A percentile compares a stretch with the other conserved stretches of the same genome.
These are phyloP conservation scores for Dynastes tityus DNA, from an alignment of 2,888 invertebrate species.

Conservation along the genomic window DNA sequence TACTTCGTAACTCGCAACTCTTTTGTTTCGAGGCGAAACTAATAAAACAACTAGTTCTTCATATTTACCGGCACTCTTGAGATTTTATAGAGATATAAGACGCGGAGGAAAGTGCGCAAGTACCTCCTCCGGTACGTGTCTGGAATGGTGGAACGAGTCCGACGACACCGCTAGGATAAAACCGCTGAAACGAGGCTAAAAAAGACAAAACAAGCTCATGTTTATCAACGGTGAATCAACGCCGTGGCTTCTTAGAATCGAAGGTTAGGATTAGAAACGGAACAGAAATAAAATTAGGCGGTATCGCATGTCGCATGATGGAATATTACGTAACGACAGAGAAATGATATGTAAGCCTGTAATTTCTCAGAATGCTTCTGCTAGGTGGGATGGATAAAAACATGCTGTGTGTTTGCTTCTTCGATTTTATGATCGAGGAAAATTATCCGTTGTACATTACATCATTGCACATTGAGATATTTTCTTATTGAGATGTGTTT, in stretches of 20 bases:
- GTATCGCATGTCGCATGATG: background rate
- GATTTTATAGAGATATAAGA: conserved; percentile 29
- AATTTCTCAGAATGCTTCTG: background rate
- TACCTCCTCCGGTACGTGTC: conserved; percentile 15
- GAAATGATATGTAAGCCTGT: background rate
- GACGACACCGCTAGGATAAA: conserved; percentile 7
- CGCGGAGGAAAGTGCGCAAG: background rate
- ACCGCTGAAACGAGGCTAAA: background rate
- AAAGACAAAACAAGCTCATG: background rate
- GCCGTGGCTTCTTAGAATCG: background rate
- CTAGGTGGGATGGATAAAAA: no score
- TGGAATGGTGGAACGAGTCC: conserved; percentile 13
- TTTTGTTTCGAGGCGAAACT: conserved; percentile 18
- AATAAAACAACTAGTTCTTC: conserved; percentile 36
- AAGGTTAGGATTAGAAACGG: background rate
- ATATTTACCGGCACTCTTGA: conserved; percentile 26
- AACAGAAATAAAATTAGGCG: background rate
- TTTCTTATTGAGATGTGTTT: no score
- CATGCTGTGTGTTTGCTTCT: no score
- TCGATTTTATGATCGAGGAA: no score
- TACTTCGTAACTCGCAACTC: background rate
- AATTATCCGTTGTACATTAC: no score
- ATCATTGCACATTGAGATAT: no score
- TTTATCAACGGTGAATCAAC: conserved; percentile 27
- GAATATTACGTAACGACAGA: background rate